Evolutionary conservation across 2,888 invertebrate genomes (phyloP).

Genomic region (Parasteatoda lunata): DNA sequence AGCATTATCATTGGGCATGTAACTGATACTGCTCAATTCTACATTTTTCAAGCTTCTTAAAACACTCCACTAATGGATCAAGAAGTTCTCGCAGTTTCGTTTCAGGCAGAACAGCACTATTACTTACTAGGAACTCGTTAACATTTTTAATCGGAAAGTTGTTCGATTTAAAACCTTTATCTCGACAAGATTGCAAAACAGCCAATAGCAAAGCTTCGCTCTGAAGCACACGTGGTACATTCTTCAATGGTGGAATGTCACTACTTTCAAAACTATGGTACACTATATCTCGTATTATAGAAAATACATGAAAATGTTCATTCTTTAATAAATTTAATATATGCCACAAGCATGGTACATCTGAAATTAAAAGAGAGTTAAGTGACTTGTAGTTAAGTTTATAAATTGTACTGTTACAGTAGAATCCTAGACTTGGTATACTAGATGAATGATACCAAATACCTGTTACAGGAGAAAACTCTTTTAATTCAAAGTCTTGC

Average conservation of each 20-base stretch:
- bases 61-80: constrained; percentile 46
- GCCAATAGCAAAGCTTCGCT: constrained; percentile 57
- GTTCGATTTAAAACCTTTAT: constrained; percentile 42
- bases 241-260: constrained; percentile 30
- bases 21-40: not conserved
- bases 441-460: constrained; percentile 53
- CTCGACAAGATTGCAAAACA: constrained; percentile 53
- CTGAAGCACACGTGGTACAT: constrained; percentile 27
- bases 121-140: constrained; percentile 10
- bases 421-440: constrained; percentile 55
- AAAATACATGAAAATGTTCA: constrained; percentile 52
- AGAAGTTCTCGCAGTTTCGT: constrained; percentile 52
- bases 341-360: constrained; percentile 32
- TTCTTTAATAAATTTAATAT: constrained; percentile 23
- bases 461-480: constrained; percentile 30
- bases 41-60: constrained; percentile 40
- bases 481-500: constrained; percentile 35
- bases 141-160: constrained; percentile 46
- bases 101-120: constrained; percentile 2
- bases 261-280: constrained; percentile 38
- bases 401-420: constrained; percentile 39
- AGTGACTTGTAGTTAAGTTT: constrained; percentile 38
- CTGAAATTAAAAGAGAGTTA: constrained; percentile 28
- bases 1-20: not conserved
- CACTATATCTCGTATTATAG: constrained; percentile 38